Percentiles rank a stretch among this genome's conserved stretches.
Evolutionary conservation across 2,888 invertebrate species (phyloP).

Genomic region (Amphipoea lucens): DNA sequence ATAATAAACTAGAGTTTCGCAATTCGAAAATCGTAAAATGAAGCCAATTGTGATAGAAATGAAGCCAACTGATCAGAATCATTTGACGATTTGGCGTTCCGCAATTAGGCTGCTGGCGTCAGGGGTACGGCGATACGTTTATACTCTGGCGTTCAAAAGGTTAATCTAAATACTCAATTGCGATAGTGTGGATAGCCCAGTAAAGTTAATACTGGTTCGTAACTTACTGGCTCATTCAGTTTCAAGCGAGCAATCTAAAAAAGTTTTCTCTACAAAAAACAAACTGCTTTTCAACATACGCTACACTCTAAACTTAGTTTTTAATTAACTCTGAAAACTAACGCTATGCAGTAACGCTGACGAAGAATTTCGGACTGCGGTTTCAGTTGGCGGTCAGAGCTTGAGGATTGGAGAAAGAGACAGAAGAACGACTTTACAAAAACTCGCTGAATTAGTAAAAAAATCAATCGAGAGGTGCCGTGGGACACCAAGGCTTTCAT

Average conservation of each 20-base stretch:
- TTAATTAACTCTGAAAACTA: slow-evolving; percentile 50
- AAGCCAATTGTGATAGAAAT: too few relatives aligned
- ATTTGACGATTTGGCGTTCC: too few relatives aligned
- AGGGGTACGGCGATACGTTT: too few relatives aligned
- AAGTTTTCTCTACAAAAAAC: slow-evolving; percentile 10
- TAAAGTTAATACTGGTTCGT: neutral
- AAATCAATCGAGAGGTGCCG: neutral
- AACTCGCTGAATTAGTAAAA: neutral
- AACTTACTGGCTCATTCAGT: neutral
- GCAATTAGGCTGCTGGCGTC: too few relatives aligned
- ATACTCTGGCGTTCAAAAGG: too few relatives aligned
- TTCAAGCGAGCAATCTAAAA: slow-evolving; percentile 2
- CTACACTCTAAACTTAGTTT: slow-evolving; percentile 35
- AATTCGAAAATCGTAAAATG: too few relatives aligned
- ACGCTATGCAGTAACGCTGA: slow-evolving; percentile 32
- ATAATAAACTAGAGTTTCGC: too few relatives aligned
- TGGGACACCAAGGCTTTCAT: too few relatives aligned
- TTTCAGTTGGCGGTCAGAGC: slow-evolving; percentile 19
- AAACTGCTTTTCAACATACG: slow-evolving; percentile 25
- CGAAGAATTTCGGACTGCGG: slow-evolving; percentile 47
- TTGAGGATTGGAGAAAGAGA: neutral
- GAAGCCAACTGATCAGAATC: too few relatives aligned
- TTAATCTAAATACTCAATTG: neutral
- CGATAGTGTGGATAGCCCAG: neutral
- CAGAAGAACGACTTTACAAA: slow-evolving; percentile 23